A percentile compares a stretch with the other conserved stretches of the same genome.
Evolutionary conservation across 1,140 invertebrate genomes (phyloP).

Genomic region (Adelges cooleyi): DNA sequence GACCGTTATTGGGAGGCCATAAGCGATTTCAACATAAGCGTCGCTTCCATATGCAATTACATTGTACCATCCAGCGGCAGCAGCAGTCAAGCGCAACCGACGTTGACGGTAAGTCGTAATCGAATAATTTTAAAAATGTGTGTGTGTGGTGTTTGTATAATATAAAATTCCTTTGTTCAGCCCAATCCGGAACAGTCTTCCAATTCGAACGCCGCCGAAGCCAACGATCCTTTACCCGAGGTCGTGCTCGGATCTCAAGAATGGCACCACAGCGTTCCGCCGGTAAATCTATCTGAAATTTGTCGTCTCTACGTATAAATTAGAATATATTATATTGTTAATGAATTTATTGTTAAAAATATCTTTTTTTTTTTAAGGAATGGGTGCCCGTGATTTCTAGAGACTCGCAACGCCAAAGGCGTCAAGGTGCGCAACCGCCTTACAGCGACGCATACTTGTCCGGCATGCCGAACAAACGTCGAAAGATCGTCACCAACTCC

Average conservation of each 20-base stretch:
- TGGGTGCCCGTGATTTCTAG: constrained; percentile 71
- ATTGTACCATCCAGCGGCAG: background rate
- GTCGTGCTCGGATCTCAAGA: constrained; percentile 44
- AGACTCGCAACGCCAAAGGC: constrained; percentile 54
- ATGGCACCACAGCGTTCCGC: constrained; percentile 44
- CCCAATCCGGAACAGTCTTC: background rate
- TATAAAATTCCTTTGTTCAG: too few species aligned
- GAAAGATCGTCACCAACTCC: constrained; percentile 48
- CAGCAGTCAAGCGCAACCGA: background rate
- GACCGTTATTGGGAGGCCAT: constrained; percentile 2
- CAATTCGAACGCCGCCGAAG: background rate
- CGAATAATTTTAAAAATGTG: too few species aligned
- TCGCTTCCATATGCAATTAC: background rate
- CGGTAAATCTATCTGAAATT: constrained; percentile 37
- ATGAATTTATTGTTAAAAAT: constrained; percentile 21
- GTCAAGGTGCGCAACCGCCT: constrained; percentile 44
- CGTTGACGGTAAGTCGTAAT: background rate
- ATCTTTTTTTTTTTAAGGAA: constrained; percentile 44
- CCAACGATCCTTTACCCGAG: constrained; percentile 37
- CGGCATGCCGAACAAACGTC: constrained; percentile 65
- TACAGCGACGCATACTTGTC: constrained; percentile 74
- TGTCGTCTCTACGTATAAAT: background rate
- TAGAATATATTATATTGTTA: background rate
- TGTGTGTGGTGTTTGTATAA: too few species aligned
- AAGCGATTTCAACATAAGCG: background rate